phyloP scores from a whole-genome alignment of 2,797 vertebrate genomes.

The Coregonus ussuriensis region DNA sequence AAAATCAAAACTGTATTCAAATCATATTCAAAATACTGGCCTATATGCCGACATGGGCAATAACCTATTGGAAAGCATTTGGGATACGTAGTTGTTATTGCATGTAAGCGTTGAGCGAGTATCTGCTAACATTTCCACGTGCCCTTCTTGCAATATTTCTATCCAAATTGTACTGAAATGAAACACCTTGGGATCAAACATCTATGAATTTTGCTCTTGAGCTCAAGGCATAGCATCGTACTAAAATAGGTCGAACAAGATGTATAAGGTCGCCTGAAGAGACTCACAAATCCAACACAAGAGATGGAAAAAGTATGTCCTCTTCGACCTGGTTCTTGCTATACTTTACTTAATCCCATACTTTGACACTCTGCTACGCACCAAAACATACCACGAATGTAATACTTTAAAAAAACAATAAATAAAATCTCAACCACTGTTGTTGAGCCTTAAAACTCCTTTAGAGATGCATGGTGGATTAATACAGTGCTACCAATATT shows the following conservation, averaged over 20 bases:
- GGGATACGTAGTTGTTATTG: background rate
- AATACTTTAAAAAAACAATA: constrained; percentile 68
- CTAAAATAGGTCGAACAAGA: constrained; percentile 34
- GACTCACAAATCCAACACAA: constrained; percentile 48
- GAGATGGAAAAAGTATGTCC: constrained; percentile 43
- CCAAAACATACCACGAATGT: constrained; percentile 65
- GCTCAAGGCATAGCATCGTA: constrained; percentile 17
- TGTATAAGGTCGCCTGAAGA: constrained; percentile 81
- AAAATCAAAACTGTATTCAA: background rate
- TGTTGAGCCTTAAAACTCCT: background rate
- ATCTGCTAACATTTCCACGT: background rate
- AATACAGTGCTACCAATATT: background rate
- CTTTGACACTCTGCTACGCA: background rate
- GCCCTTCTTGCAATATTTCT: constrained; percentile 20
- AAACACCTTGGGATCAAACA: constrained; percentile 5
- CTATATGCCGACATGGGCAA: background rate
- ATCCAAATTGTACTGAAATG: constrained; percentile 35
- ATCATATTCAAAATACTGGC: background rate
- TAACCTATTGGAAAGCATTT: background rate
- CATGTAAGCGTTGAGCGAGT: background rate
- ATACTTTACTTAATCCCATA: constrained; percentile 61
- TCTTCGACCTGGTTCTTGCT: constrained; percentile 25
- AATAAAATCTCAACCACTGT: constrained; percentile 5
- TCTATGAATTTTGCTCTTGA: constrained; percentile 28
- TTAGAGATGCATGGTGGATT: background rate